Conservation (phyloP, 2,113 vertebrate species). For the Tilapia sparmanii region DNA sequence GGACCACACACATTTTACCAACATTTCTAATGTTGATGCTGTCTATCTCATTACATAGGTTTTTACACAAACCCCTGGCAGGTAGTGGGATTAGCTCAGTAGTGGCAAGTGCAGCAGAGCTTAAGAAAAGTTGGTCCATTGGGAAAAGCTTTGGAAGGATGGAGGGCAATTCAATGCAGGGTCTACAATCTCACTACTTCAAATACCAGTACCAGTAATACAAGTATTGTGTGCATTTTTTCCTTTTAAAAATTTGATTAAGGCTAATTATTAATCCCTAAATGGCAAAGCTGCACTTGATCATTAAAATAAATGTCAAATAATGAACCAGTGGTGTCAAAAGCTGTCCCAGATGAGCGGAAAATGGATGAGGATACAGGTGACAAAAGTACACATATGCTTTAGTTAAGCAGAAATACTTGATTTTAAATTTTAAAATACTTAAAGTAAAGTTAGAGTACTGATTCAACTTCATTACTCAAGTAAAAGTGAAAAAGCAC, state of each 20-base stretch:
- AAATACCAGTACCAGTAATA: too few species aligned
- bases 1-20: rapidly evolving
- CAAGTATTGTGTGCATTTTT: background rate
- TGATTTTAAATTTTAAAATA: background rate
- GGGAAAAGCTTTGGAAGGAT: background rate
- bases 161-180: rapidly evolving
- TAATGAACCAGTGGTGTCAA: background rate
- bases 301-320: background rate
- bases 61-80: background rate
- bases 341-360: background rate
- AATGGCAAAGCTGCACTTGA: rapidly evolving
- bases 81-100: background rate
- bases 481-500: background rate
- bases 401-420: background rate
- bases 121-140: background rate
- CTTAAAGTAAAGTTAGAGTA: background rate
- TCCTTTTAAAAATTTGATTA: rapidly evolving
- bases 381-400: background rate
- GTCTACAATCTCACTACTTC: background rate
- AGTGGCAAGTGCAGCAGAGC: rapidly evolving
- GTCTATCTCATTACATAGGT: background rate
- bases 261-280: background rate
- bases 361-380: background rate
- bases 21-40: background rate
- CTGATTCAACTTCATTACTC: background rate